phyloP scores from a whole-genome alignment of 2,113 vertebrate genomes.

The Smithornis capensis region DNA sequence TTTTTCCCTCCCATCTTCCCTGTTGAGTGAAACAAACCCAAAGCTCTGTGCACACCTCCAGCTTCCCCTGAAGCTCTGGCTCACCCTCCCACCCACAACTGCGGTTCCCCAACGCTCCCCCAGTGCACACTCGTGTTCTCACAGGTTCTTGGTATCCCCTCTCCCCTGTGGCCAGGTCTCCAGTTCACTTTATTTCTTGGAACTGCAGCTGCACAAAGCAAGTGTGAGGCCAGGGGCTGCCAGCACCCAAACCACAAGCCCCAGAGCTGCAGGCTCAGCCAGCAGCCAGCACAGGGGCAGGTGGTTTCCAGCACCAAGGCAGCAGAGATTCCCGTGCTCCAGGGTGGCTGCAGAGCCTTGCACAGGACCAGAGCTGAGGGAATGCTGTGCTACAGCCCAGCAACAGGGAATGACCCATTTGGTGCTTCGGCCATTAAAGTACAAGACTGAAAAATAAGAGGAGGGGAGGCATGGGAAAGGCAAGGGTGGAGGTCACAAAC shows the following conservation, averaged over 20 bases:
- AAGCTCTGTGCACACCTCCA: background rate
- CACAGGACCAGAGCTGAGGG: background rate
- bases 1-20: background rate
- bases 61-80: conserved; percentile 41
- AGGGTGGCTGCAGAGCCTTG: background rate
- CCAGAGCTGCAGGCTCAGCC: conserved; percentile 2
- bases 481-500: background rate
- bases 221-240: background rate
- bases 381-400: background rate
- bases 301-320: background rate
- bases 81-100: background rate
- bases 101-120: background rate
- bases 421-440: background rate
- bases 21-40: background rate
- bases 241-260: conserved; percentile 42
- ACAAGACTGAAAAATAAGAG: background rate
- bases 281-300: background rate
- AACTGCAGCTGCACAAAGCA: conserved; percentile 63
- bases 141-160: conserved; percentile 34
- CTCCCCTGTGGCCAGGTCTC: conserved; percentile 30
- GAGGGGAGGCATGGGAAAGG: background rate
- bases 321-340: background rate
- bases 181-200: conserved; percentile 66
- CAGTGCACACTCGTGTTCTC: background rate
- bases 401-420: background rate